A percentile compares a stretch with the other conserved stretches of the same genome.
phyloP scores from a whole-genome alignment of 2,797 vertebrate genomes.

The Apogon talboti region DNA sequence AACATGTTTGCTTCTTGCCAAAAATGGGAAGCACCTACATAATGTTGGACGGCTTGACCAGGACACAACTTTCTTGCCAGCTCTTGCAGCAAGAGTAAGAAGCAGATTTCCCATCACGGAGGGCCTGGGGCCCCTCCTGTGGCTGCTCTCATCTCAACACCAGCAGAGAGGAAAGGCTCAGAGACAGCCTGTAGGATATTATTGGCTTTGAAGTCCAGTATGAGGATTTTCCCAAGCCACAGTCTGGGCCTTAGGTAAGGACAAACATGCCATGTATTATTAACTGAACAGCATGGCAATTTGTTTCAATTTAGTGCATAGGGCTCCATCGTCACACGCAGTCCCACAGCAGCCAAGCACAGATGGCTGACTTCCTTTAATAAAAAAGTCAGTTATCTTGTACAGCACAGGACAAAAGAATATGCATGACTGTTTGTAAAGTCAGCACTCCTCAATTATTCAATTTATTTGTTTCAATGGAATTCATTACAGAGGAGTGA shows the following conservation, averaged over 20 bases:
- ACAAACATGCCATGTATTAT: conserved; percentile 55
- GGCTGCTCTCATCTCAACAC: conserved; percentile 20
- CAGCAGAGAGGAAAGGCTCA: conserved; percentile 28
- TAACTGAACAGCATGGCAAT: conserved; percentile 52
- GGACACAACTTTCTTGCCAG: conserved; percentile 18
- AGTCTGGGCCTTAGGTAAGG: conserved; percentile 47
- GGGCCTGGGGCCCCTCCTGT: conserved; percentile 15
- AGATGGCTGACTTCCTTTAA: conserved; percentile 41
- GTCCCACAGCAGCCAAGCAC: conserved; percentile 37
- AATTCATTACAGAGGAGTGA: conserved; percentile 52
- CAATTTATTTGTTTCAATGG: conserved; percentile 56
- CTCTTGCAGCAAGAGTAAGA: conserved; percentile 3
- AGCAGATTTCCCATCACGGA: not conserved
- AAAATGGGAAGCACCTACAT: conserved; percentile 32
- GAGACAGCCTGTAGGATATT: conserved; percentile 28
- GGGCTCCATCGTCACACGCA: conserved; percentile 20
- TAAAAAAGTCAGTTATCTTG: conserved; percentile 6
- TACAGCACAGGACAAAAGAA: conserved; percentile 12
- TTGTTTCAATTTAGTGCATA: conserved; percentile 64
- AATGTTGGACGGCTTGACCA: not conserved
- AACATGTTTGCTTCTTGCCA: conserved; percentile 33
- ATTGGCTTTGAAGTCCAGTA: conserved; percentile 38
- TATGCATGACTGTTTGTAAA: conserved; percentile 18
- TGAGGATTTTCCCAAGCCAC: conserved; percentile 33
- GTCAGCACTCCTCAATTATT: conserved; percentile 36